These are phyloP conservation scores for Manis javanica DNA, from an alignment of 2,797 vertebrate genomes.

Conservation along the genomic window DNA sequence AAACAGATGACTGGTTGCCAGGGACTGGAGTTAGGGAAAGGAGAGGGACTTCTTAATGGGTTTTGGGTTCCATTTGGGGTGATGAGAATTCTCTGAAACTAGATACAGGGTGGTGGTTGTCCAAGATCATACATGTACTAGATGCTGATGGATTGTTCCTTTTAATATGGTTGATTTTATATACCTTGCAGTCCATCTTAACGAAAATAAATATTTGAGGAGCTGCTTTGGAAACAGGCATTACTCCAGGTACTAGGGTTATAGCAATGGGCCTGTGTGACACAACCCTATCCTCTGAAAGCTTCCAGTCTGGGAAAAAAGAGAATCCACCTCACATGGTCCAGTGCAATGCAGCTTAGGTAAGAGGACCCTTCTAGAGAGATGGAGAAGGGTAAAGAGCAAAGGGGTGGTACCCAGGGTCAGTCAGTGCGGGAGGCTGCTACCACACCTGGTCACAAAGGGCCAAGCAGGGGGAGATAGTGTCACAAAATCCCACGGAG, in stretches of 20 bases:
- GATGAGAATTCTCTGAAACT: background rate
- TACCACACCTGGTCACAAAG: background rate
- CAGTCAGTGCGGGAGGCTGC: background rate
- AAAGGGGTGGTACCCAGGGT: background rate
- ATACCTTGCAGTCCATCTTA: background rate
- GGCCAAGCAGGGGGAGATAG: background rate
- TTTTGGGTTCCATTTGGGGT: too few relatives aligned
- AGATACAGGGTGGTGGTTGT: too few relatives aligned
- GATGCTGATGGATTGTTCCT: rapidly evolving
- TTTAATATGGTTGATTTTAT: background rate
- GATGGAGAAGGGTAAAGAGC: background rate
- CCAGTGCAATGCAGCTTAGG: too few relatives aligned
- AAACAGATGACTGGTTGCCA: background rate
- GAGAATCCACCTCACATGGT: background rate
- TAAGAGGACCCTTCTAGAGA: background rate
- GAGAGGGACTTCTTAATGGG: background rate
- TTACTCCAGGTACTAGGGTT: background rate
- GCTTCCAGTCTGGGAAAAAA: background rate
- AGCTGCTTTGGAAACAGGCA: background rate
- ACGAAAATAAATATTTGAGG: background rate
- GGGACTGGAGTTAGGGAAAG: background rate
- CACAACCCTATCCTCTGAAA: background rate
- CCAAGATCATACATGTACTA: background rate
- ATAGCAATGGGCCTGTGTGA: background rate
- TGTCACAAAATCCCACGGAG: background rate